Percentiles rank a stretch among this genome's conserved stretches.
phyloP scores from a whole-genome alignment of 2,113 vertebrate genomes.

The Sorex araneus region DNA sequence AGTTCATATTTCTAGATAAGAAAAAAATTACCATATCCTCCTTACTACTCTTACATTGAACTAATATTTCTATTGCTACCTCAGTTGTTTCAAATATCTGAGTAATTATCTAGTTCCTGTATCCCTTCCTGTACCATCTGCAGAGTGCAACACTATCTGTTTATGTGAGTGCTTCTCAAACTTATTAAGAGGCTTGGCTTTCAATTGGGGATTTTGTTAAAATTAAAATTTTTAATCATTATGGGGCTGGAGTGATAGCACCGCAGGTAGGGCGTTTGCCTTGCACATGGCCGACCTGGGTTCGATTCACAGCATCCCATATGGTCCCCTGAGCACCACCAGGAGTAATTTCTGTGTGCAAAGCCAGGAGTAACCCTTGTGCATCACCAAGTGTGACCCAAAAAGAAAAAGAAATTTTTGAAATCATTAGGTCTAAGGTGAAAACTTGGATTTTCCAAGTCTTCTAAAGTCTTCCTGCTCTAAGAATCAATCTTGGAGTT shows the following conservation, averaged over 20 bases:
- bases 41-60: neutral
- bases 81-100: neutral
- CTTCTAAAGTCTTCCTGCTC: neutral
- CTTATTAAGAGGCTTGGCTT: neutral
- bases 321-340: too few relatives aligned
- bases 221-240: slow-evolving; percentile 57
- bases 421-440: neutral
- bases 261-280: too few relatives aligned
- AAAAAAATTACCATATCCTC: neutral
- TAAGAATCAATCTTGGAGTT: neutral
- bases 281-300: too few relatives aligned
- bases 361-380: too few relatives aligned
- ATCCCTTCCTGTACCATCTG: neutral
- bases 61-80: neutral
- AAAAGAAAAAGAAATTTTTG: too few relatives aligned
- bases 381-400: too few relatives aligned
- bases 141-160: neutral
- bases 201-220: slow-evolving; percentile 65
- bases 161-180: slow-evolving; percentile 20
- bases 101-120: neutral
- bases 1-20: neutral
- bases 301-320: too few relatives aligned
- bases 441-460: neutral
- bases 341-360: too few relatives aligned
- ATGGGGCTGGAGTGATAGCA: too few relatives aligned